Conservation (phyloP, 1,140 invertebrate species). For the Pollicipes pollicipes region DNA sequence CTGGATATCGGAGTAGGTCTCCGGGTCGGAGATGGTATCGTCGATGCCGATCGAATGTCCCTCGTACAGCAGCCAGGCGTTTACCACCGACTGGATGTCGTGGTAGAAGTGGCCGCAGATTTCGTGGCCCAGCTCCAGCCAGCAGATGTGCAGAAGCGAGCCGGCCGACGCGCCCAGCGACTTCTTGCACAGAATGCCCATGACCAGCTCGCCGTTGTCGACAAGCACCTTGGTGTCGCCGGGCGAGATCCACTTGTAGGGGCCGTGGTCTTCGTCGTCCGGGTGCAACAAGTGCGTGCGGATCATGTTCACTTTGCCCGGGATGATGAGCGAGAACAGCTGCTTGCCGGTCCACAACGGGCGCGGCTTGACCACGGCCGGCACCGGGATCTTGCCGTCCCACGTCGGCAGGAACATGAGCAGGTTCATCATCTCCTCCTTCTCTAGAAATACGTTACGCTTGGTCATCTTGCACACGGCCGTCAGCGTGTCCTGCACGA, state of each 20-base stretch:
- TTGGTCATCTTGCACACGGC: slow-evolving; percentile 99
- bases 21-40: slow-evolving; percentile 98
- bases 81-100: slow-evolving; percentile 97
- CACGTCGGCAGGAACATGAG: slow-evolving; percentile 97
- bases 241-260: slow-evolving; percentile 98
- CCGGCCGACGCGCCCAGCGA: slow-evolving; percentile 91
- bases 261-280: slow-evolving; percentile 95
- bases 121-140: slow-evolving; percentile 91
- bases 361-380: slow-evolving; percentile 93
- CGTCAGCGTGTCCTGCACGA: slow-evolving; percentile 95
- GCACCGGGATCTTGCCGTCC: slow-evolving; percentile 97
- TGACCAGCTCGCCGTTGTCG: slow-evolving; percentile 90
- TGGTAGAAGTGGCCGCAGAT: slow-evolving; percentile 94
- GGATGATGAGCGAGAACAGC: slow-evolving; percentile 94
- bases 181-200: slow-evolving; percentile 97
- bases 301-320: slow-evolving; percentile 95
- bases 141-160: slow-evolving; percentile 91
- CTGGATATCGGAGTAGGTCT: slow-evolving; percentile 96
- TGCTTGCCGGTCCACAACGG: slow-evolving; percentile 98
- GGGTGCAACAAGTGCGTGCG: slow-evolving; percentile 97
- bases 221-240: slow-evolving; percentile 98
- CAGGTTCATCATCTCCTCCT: slow-evolving; percentile 95
- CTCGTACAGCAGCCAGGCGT: slow-evolving; percentile 94
- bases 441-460: slow-evolving; percentile 92
- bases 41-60: slow-evolving; percentile 97